A percentile compares a stretch with the other conserved stretches of the same genome.
Conservation (phyloP, 2,113 vertebrate genomes). For the Lagopus leucura region DNA sequence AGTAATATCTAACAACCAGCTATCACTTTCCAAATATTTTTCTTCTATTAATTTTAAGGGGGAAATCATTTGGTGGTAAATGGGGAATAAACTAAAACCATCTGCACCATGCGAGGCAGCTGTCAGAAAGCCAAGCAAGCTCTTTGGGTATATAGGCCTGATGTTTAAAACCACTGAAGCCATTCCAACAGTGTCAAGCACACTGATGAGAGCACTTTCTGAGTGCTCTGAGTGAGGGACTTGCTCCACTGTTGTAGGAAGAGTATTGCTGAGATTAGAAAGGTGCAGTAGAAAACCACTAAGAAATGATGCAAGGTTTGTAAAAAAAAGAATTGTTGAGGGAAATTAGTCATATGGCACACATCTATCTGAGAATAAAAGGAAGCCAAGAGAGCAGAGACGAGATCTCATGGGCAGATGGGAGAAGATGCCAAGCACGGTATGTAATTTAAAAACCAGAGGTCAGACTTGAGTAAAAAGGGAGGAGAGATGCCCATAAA, state of each 20-base stretch:
- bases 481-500: background rate
- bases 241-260: background rate
- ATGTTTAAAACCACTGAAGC: constrained; percentile 47
- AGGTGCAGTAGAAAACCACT: background rate
- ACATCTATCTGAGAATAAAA: constrained; percentile 36
- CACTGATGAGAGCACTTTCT: background rate
- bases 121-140: constrained; percentile 57
- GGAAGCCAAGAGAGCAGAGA: constrained; percentile 10
- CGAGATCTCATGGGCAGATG: background rate
- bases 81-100: constrained; percentile 67
- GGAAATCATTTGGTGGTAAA: constrained; percentile 64
- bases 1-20: constrained; percentile 57
- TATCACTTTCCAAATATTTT: constrained; percentile 69
- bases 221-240: accelerated
- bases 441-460: constrained; percentile 19
- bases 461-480: background rate
- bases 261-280: constrained; percentile 21
- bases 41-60: constrained; percentile 70
- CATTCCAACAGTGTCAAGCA: constrained; percentile 39
- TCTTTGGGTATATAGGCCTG: constrained; percentile 21
- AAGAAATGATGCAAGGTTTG: background rate
- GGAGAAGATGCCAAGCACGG: background rate
- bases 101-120: constrained; percentile 50
- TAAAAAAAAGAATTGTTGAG: background rate
- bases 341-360: constrained; percentile 37